Evolutionary conservation across 1,140 invertebrate species (phyloP).

Genomic region (Sarcophaga bullata): DNA sequence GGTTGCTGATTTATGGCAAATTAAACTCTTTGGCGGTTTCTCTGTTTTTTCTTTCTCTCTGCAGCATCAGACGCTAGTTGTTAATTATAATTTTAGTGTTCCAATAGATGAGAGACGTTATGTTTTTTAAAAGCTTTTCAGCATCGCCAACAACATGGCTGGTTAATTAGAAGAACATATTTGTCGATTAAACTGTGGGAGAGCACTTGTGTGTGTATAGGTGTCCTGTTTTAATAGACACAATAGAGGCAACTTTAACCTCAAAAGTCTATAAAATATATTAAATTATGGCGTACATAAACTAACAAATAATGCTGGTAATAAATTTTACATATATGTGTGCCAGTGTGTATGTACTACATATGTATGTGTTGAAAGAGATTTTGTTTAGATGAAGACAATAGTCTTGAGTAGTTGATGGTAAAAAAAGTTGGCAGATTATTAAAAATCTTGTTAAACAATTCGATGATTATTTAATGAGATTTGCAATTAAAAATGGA

Average conservation of each 20-base stretch:
- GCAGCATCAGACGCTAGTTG: not conserved
- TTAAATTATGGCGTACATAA: not conserved
- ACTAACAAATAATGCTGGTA: not conserved
- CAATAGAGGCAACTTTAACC: slow-evolving; percentile 17
- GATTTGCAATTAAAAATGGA: too few species aligned
- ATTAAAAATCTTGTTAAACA: too few species aligned
- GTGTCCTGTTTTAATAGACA: not conserved
- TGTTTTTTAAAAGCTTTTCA: not conserved
- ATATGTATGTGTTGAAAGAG: too few species aligned
- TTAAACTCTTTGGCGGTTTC: slow-evolving; percentile 2
- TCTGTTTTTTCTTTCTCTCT: too few species aligned
- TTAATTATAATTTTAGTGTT: slow-evolving; percentile 13
- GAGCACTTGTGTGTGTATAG: not conserved
- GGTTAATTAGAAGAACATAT: slow-evolving; percentile 20
- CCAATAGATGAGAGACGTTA: too few species aligned
- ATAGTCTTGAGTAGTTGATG: too few species aligned
- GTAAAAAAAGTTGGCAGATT: too few species aligned
- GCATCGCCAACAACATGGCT: not conserved
- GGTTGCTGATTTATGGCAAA: not conserved
- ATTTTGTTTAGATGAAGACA: too few species aligned
- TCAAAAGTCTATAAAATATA: not conserved
- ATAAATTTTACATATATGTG: too few species aligned
- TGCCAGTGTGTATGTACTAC: too few species aligned
- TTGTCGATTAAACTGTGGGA: slow-evolving; percentile 11
- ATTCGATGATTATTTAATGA: too few species aligned